These are phyloP conservation scores for Nomada lathburiana DNA, from an alignment of 2,888 invertebrate genomes.

Conservation along the genomic window DNA sequence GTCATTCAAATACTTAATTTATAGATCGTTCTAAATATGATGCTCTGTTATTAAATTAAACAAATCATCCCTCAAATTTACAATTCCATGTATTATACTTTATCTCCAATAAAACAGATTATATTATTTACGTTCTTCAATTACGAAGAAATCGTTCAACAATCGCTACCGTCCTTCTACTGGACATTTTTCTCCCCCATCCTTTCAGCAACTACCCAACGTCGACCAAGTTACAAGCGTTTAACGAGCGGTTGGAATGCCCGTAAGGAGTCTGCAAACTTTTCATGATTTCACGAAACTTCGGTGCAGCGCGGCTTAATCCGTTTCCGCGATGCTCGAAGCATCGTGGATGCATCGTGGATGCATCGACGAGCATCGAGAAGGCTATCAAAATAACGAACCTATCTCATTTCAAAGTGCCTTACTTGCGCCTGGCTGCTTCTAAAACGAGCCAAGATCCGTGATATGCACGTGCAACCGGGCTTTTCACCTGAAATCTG, in stretches of 20 bases:
- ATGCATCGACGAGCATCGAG: constrained; percentile 54
- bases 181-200: not conserved
- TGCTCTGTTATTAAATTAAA: not conserved
- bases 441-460: constrained; percentile 71
- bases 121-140: too few relatives aligned
- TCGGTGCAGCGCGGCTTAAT: constrained; percentile 53
- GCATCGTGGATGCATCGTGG: constrained; percentile 22
- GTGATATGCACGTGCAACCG: constrained; percentile 59
- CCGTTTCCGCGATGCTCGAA: constrained; percentile 37
- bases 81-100: not conserved
- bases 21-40: not conserved
- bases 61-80: not conserved
- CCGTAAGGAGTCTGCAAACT: constrained; percentile 42
- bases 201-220: not conserved
- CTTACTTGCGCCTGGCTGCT: constrained; percentile 79
- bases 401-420: constrained; percentile 77
- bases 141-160: not conserved
- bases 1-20: not conserved
- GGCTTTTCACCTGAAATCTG: constrained; percentile 65
- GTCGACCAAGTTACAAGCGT: constrained; percentile 15
- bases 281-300: constrained; percentile 48
- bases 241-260: constrained; percentile 19
- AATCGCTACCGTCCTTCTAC: not conserved
- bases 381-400: constrained; percentile 82
- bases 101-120: not conserved